phyloP scores from a whole-genome alignment of 2,888 invertebrate genomes.

The Nineta flava region DNA sequence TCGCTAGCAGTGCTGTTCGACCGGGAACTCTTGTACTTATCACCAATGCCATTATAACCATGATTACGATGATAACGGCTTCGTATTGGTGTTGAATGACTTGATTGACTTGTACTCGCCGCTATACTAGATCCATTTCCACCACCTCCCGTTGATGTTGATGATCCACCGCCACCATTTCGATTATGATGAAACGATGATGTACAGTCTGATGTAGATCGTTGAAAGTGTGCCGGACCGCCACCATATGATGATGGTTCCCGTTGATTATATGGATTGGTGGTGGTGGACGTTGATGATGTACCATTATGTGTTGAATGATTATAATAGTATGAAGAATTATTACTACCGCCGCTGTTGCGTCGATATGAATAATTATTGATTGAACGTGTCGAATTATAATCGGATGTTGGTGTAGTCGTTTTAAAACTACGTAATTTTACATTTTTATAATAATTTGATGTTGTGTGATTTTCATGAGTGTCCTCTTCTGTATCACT shows the following conservation, averaged over 20 bases:
- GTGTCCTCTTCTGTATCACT: slow-evolving; percentile 27
- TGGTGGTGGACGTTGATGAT: background rate
- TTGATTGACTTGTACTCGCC: slow-evolving; percentile 19
- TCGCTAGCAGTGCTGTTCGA: slow-evolving; percentile 28
- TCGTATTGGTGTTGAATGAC: slow-evolving; percentile 25
- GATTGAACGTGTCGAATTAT: background rate
- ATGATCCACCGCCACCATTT: slow-evolving; percentile 5
- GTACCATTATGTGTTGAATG: background rate
- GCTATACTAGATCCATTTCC: background rate
- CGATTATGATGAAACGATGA: background rate
- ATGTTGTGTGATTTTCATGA: slow-evolving; percentile 16
- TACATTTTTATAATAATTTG: slow-evolving; percentile 9
- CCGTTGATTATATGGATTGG: background rate
- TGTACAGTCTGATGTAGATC: slow-evolving; percentile 9
- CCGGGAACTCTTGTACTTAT: slow-evolving; percentile 21
- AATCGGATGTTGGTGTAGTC: slow-evolving; percentile 7
- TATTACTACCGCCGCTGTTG: background rate
- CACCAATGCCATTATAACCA: slow-evolving; percentile 21
- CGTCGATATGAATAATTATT: background rate
- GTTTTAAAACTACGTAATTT: too few relatives aligned
- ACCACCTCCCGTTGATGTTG: background rate
- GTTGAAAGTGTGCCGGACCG: background rate
- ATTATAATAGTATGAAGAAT: background rate
- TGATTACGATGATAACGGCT: slow-evolving; percentile 3
- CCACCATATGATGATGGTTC: background rate